Conservation (phyloP, 2,888 invertebrate species). For the Crematogaster levior region DNA sequence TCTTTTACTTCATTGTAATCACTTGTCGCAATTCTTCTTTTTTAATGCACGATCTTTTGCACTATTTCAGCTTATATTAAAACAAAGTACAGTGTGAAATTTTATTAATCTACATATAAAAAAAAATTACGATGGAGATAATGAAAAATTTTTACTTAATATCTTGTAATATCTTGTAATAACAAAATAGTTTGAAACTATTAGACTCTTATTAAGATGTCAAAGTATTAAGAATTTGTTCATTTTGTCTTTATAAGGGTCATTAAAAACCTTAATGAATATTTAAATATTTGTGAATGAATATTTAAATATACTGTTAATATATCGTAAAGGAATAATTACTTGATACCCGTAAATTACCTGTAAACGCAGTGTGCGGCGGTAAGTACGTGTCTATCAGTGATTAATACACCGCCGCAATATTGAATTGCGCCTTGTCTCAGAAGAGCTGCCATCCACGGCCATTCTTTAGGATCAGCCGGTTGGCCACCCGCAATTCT, state of each 20-base stretch:
- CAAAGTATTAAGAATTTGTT: not conserved
- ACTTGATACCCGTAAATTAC: conserved; percentile 61
- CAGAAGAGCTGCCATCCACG: conserved; percentile 94
- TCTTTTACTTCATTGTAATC: not conserved
- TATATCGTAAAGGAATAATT: not conserved
- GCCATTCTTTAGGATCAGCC: conserved; percentile 90
- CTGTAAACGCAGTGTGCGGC: conserved; percentile 89
- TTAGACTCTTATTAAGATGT: too few relatives aligned
- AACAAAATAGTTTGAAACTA: not conserved
- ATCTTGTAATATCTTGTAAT: not conserved
- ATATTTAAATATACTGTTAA: too few relatives aligned
- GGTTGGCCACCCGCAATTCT: conserved; percentile 89
- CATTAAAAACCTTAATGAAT: not conserved
- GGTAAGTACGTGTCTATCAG: conserved; percentile 92
- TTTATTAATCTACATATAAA: not conserved
- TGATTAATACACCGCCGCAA: conserved; percentile 94
- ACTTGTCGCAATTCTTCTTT: not conserved
- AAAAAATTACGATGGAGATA: not conserved
- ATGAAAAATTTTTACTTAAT: not conserved
- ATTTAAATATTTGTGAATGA: too few relatives aligned
- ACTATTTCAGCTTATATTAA: not conserved
- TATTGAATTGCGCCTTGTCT: conserved; percentile 88
- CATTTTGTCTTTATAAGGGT: not conserved
- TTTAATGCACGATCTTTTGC: not conserved
- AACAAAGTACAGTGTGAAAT: not conserved